Percentiles rank a stretch among this genome's conserved stretches.
Conservation (phyloP, 92 coral and sea anemone genomes). For the Nematostella vectensis region DNA sequence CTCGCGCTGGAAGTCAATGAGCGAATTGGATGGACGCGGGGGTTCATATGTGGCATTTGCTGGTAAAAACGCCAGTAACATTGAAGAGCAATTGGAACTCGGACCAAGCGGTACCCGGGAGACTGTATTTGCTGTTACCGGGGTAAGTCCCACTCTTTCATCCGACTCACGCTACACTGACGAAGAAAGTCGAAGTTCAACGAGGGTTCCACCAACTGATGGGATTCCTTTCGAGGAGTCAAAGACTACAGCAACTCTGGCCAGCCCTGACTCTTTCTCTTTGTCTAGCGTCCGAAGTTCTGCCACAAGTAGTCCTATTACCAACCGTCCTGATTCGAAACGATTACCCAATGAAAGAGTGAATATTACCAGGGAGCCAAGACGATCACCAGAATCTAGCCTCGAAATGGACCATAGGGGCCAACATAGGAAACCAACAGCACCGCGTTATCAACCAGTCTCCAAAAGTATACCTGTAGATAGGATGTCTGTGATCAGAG, state of each 20-base stretch:
- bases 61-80: too few relatives aligned
- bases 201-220: not conserved
- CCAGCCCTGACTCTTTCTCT: not conserved
- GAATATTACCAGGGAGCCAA: not conserved
- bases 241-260: not conserved
- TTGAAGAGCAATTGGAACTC: not conserved
- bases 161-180: not conserved
- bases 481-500: not conserved
- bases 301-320: not conserved
- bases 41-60: too few relatives aligned
- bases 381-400: not conserved
- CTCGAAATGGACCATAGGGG: not conserved
- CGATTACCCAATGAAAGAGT: too few relatives aligned
- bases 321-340: not conserved
- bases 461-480: too few relatives aligned
- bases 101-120: not conserved
- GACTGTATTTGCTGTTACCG: slow-evolving; percentile 7
- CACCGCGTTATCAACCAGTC: too few relatives aligned
- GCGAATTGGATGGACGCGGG: slow-evolving; percentile 37
- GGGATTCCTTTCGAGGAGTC: slow-evolving; percentile 1
- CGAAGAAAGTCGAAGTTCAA: not conserved
- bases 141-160: slow-evolving; percentile 13
- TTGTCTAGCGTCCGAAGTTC: not conserved
- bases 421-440: not conserved
- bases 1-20: slow-evolving; percentile 71